Conservation (phyloP, 2,113 vertebrate genomes). For the Rhinichthys klamathensis region DNA sequence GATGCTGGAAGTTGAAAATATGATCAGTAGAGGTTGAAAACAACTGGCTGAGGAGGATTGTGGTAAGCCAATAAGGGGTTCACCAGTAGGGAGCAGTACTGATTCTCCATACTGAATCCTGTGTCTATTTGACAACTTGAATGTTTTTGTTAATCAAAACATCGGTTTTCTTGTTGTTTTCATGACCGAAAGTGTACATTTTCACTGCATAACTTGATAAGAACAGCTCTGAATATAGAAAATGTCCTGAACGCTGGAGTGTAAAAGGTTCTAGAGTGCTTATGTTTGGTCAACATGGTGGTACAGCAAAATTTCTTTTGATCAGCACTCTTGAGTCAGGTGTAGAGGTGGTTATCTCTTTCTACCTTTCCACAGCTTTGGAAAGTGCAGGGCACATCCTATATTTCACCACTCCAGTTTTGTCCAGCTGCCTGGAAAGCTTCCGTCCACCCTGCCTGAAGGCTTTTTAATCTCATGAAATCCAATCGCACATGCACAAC, state of each 20-base stretch:
- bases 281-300: neutral
- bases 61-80: neutral
- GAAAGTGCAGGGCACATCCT: constrained; percentile 17
- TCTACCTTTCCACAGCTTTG: constrained; percentile 23
- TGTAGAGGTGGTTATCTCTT: constrained; percentile 23
- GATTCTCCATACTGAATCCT: neutral
- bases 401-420: constrained; percentile 18
- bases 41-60: neutral
- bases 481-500: constrained; percentile 9
- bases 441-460: neutral
- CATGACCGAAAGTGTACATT: neutral
- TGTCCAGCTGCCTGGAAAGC: neutral
- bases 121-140: neutral
- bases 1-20: constrained; percentile 24
- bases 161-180: neutral
- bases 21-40: constrained; percentile 6
- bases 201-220: neutral
- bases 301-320: neutral
- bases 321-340: constrained; percentile 18
- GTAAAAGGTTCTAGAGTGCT: neutral
- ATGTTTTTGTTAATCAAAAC: neutral
- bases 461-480: constrained; percentile 36
- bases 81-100: constrained; percentile 44
- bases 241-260: neutral
- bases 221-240: neutral